Evolutionary conservation across 30 jellyfish, hydroid and myxozoan species (phyloP).

Genomic region (Pelagia noctiluca): DNA sequence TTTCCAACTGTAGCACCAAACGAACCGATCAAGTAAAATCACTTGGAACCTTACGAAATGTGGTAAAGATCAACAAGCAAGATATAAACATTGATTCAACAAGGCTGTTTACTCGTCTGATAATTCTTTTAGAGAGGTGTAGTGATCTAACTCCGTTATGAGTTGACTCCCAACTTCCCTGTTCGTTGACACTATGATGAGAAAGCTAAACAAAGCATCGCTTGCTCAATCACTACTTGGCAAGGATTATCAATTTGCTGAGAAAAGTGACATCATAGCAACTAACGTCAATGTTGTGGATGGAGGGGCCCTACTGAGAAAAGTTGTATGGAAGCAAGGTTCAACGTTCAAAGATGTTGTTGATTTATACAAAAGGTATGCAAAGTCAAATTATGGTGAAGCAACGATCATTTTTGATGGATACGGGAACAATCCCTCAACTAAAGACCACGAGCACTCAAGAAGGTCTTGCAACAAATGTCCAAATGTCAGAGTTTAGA

Average conservation of each 20-base stretch:
- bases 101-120: constrained; percentile 32
- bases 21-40: constrained; percentile 25
- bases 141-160: constrained; percentile 39
- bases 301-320: constrained; percentile 68
- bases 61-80: not conserved
- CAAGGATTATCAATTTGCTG: not conserved
- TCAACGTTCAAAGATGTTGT: constrained; percentile 7
- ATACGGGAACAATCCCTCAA: constrained; percentile 25
- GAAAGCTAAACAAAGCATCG: constrained; percentile 62
- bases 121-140: constrained; percentile 43
- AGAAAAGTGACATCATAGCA: not conserved
- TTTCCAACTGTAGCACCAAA: constrained; percentile 24
- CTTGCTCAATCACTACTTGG: constrained; percentile 8
- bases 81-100: constrained; percentile 36
- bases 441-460: constrained; percentile 61
- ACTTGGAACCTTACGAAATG: constrained; percentile 13
- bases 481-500: no score
- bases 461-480: constrained; percentile 21
- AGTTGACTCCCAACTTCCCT: constrained; percentile 40
- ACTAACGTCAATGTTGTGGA: constrained; percentile 1
- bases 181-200: constrained; percentile 14
- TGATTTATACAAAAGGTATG: constrained; percentile 22
- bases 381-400: constrained; percentile 4
- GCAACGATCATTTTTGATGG: constrained; percentile 58
- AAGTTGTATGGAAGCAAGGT: constrained; percentile 61